Base-by-base conservation (phyloP, 2,113 vertebrate genomes). In the Lagenorhynchus albirostris region DNA sequence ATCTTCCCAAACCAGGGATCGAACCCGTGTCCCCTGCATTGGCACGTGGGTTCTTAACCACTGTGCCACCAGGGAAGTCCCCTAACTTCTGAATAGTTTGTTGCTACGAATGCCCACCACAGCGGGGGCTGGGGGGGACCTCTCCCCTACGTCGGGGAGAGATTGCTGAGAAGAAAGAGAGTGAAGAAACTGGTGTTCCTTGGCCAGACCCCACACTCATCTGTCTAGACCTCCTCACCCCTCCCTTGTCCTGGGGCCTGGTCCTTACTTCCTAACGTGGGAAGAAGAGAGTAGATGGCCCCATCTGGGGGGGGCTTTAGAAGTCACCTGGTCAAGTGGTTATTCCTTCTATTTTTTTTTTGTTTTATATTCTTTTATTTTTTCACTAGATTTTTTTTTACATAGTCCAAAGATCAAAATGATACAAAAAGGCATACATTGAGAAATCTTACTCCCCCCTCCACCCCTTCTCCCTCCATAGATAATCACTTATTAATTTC, bases 341-440 rank as follows among this genome's bases (percentile, higher is more conserved):
- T 93, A 60, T 70, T 94, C 65, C 47, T 87, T 94, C 82, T 38
- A 13, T 67, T 93, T 97, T 91, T 7, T 77, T 62, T 5, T n/a
- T 17, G 55, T 67, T 90, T 63, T 70, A 21, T 83, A 33, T 83
- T 84, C 55, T 82, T 92, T 55, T 87, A 41, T 60, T 62, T 89
- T 94, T 92, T 68, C 50, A 89, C 31, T 88, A 31, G 53, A 47
- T 68, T 77, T 73, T 74, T 80, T 77, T 88, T 50, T 29, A 77
- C 31, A 36, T 38, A 62, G 15, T 79, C 74, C 68, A 18, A 8
- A 97, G 90, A 36, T 86, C 14, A 81, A 68, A 79, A 65, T 55
- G 31, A 50, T 91, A 95, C 38, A 68, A 68, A 71, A 93, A 83
- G 62, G 8, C 74, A 25, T 73, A 53, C 20, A 21, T 23, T 73